Base-by-base conservation (phyloP, 2,888 invertebrate species). In the Amiota communis region DNA sequence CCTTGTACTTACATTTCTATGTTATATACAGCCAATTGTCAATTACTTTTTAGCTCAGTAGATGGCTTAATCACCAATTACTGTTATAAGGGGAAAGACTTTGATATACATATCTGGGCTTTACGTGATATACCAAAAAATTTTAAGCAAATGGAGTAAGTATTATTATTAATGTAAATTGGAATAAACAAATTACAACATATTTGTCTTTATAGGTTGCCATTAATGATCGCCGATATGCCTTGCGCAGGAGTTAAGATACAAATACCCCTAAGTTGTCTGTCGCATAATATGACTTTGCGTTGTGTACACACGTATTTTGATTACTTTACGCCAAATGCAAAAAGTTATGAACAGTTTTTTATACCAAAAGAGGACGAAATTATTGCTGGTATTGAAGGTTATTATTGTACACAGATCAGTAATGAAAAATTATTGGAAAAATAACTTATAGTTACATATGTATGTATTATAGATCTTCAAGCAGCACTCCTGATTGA, bases 21-120 rank as follows among this genome's bases (percentile, higher is more conserved):
- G 6, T 36, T 4, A 2, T 4, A 6, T 36, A 36, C 6, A 36
- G 6, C 6, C 36, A 36, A 36, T 36, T 23, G 36, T 36, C 3
- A 49, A 51, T n/a, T 49, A 1, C 12, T 53, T n/a, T 47, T 13
- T 51, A 88, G 88, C 1, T 67, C 82, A 1, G 47, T 71, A 1
- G 81, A 87, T 76, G 81, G 79, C 8, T 78, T 74, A 0, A 77
- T 83, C 1, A 75, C 82, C 2, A 83, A 82, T 13, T 88, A 87
- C 80, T 76, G 72, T 1, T 81, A 81, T 73, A 20, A 48, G 4
- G 79, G 77, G n/a, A 67, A 78, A 2, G 68, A 79, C 10, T 89
- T 85, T 72, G 63, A 75, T 47, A 79, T 88, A 0, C 87, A 88
- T 61, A 76, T 88, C 11, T 88, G 89, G 89, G 79, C 82, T 11